These are phyloP conservation scores for Mus caroli DNA, from an alignment of 2,797 vertebrate genomes.

Conservation along the genomic window DNA sequence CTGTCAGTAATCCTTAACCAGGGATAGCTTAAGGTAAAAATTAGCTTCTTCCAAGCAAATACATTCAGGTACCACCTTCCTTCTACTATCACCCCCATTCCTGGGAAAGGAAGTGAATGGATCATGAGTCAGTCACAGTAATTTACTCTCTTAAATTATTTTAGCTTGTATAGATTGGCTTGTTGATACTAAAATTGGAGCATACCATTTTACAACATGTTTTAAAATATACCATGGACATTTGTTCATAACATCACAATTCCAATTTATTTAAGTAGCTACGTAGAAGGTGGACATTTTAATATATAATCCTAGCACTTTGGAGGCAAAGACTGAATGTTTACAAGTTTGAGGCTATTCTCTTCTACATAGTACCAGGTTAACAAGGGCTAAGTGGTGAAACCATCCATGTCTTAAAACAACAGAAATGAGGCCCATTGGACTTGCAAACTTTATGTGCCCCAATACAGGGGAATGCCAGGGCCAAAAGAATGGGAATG, in stretches of 20 bases:
- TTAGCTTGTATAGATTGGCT: not conserved
- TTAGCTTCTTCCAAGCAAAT: constrained; percentile 24
- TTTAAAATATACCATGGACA: not conserved
- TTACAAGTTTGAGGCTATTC: not conserved
- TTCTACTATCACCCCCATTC: not conserved
- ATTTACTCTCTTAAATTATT: not conserved
- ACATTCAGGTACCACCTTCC: not conserved
- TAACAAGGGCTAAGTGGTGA: not conserved
- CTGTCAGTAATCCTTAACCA: not conserved
- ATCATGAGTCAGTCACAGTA: not conserved
- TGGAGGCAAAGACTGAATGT: not conserved
- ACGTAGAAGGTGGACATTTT: not conserved
- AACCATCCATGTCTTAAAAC: not conserved
- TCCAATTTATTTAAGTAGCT: not conserved
- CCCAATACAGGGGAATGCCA: no score
- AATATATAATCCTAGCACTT: not conserved
- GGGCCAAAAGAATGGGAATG: no score
- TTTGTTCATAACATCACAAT: constrained; percentile 31
- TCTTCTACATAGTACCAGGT: not conserved
- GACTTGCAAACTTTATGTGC: no score
- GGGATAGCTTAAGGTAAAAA: not conserved
- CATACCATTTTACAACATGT: not conserved
- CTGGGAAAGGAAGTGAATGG: not conserved
- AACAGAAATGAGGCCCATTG: no score
- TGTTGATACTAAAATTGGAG: not conserved